A percentile compares a stretch with the other conserved stretches of the same genome.
phyloP scores from a whole-genome alignment of 2,888 invertebrate species.

The Aspidapion aeneum region DNA sequence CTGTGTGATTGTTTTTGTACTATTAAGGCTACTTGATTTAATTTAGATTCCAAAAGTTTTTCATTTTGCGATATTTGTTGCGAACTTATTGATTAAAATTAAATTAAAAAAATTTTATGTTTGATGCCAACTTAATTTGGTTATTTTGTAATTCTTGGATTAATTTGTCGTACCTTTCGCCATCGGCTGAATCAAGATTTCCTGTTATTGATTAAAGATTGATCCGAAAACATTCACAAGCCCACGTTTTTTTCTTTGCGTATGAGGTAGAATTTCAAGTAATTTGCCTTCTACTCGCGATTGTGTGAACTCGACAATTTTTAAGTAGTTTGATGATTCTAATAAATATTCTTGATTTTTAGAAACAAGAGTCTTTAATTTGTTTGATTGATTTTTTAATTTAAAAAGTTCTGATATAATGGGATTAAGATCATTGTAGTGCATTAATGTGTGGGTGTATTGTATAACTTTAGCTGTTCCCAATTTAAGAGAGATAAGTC shows the following conservation, averaged over 20 bases:
- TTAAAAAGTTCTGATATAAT: not conserved
- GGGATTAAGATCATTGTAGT: not conserved
- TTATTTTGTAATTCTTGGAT: constrained; percentile 1
- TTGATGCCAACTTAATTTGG: no score
- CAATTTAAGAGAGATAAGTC: no score
- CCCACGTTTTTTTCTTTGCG: not conserved
- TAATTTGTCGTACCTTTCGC: not conserved
- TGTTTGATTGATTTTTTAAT: not conserved
- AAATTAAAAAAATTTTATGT: not conserved
- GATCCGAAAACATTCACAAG: constrained; percentile 1
- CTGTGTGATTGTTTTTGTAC: not conserved
- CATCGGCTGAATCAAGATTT: constrained; percentile 6
- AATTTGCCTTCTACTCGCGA: not conserved
- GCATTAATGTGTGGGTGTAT: constrained; percentile 2
- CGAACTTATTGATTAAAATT: not conserved
- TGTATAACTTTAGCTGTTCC: no score
- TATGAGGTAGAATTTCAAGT: not conserved
- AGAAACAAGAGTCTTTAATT: not conserved
- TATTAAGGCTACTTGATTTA: no score
- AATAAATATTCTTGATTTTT: not conserved
- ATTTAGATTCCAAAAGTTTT: not conserved
- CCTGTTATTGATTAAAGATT: constrained; percentile 4
- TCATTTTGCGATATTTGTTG: not conserved
- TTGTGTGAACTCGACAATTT: not conserved
- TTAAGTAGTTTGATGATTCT: not conserved